These are phyloP conservation scores for Acomys russatus DNA, from an alignment of 2,797 vertebrate species.

Conservation along the genomic window DNA sequence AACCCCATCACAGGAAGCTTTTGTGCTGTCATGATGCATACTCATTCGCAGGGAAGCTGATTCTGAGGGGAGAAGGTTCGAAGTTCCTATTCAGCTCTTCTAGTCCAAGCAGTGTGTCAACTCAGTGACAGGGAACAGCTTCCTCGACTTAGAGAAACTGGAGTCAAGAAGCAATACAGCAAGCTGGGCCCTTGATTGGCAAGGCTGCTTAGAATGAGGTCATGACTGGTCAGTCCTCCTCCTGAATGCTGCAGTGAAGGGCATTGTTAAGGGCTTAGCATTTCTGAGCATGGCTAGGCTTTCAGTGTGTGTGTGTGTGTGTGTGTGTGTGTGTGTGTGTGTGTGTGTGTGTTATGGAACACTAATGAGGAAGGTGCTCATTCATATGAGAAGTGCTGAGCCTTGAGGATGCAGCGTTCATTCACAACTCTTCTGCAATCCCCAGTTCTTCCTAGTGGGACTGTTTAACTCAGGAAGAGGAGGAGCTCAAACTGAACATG, in stretches of 20 bases:
- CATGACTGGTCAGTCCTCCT: background rate
- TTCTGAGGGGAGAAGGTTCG: background rate
- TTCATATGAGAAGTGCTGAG: too few species aligned
- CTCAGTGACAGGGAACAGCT: background rate
- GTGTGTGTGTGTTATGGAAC: background rate
- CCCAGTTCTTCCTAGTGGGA: background rate
- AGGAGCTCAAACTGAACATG: background rate
- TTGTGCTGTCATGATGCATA: background rate
- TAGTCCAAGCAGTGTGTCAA: background rate
- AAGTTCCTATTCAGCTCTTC: background rate
- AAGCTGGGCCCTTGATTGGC: background rate
- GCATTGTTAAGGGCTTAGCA: background rate
- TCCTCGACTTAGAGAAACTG: background rate
- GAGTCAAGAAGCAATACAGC: background rate
- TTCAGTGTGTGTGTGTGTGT: background rate
- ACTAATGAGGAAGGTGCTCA: too few species aligned
- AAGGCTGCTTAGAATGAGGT: background rate
- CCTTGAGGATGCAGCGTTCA: background rate
- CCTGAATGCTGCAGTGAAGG: background rate
- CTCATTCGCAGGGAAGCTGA: background rate
- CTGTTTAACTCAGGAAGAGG: background rate
- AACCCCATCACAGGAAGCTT: background rate
- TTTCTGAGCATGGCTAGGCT: background rate
- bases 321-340: background rate
- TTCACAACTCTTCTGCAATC: background rate